phyloP scores from a whole-genome alignment of 2,888 invertebrate species.

The Erynnis tages region DNA sequence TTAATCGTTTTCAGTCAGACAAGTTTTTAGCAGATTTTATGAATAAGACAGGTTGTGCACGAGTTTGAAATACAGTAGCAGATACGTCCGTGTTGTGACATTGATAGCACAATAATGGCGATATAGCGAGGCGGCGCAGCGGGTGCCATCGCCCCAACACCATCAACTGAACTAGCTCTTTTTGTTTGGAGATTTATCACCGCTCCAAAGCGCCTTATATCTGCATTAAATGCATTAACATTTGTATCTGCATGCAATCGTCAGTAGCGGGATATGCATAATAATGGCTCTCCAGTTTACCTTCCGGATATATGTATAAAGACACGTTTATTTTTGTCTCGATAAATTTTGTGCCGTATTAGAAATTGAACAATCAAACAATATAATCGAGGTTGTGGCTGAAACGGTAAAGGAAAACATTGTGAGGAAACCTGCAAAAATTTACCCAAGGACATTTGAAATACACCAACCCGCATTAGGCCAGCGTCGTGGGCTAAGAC shows the following conservation, averaged over 20 bases:
- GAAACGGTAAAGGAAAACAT: no score
- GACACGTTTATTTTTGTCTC: not conserved
- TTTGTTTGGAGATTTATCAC: constrained; percentile 34
- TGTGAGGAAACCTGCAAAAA: no score
- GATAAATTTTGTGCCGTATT: no score
- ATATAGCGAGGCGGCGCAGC: constrained; percentile 64
- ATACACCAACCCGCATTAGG: no score
- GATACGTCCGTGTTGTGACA: constrained; percentile 41
- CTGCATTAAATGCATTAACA: constrained; percentile 21
- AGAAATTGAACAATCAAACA: no score
- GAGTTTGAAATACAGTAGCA: constrained; percentile 66
- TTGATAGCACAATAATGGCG: constrained; percentile 63
- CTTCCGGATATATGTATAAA: not conserved
- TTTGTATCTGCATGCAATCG: constrained; percentile 20
- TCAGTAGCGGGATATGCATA: constrained; percentile 16
- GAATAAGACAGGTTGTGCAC: constrained; percentile 57
- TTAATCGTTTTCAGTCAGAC: not conserved
- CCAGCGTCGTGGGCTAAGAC: no score
- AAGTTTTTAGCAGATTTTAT: constrained; percentile 25
- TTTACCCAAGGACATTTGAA: no score
- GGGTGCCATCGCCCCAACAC: constrained; percentile 49
- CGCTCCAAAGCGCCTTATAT: constrained; percentile 26
- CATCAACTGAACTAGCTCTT: constrained; percentile 41
- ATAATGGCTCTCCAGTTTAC: not conserved
- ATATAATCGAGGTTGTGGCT: no score